Conservation (phyloP, 2,888 invertebrate species). For the Catocala nupta region DNA sequence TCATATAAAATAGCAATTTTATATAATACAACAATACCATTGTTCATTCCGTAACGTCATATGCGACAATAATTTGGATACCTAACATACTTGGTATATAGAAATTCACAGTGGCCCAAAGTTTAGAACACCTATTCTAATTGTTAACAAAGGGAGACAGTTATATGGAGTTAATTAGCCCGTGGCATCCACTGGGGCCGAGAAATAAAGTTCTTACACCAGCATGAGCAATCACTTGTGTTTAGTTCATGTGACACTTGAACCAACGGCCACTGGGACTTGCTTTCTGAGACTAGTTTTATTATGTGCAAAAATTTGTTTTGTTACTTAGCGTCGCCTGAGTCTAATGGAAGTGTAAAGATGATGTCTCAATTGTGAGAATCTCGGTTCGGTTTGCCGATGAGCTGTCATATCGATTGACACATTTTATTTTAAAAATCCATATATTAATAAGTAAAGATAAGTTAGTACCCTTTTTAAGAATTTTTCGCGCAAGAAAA, state of each 20-base stretch:
- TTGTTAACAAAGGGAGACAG: constrained; percentile 50
- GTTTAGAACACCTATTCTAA: constrained; percentile 42
- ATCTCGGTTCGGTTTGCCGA: no score
- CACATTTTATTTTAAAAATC: no score
- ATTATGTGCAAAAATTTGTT: neutral
- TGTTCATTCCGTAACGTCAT: neutral
- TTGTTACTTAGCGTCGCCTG: no score
- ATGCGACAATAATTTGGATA: constrained; percentile 7
- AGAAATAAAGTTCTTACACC: constrained; percentile 46
- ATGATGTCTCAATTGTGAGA: no score
- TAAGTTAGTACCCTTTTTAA: no score
- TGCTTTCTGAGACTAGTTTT: neutral
- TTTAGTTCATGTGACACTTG: constrained; percentile 26
- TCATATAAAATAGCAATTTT: no score
- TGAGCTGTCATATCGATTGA: no score
- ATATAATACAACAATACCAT: no score
- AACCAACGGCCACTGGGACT: constrained; percentile 1
- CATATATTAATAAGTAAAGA: no score
- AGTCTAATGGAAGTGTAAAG: no score
- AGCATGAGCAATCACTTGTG: constrained; percentile 26
- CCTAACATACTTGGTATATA: constrained; percentile 5
- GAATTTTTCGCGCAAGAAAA: no score
- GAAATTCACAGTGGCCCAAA: constrained; percentile 30
- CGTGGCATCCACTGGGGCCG: constrained; percentile 34
- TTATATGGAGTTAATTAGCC: constrained; percentile 48